These are phyloP conservation scores for Catharus ustulatus DNA, from an alignment of 2,797 vertebrate genomes.

Conservation along the genomic window DNA sequence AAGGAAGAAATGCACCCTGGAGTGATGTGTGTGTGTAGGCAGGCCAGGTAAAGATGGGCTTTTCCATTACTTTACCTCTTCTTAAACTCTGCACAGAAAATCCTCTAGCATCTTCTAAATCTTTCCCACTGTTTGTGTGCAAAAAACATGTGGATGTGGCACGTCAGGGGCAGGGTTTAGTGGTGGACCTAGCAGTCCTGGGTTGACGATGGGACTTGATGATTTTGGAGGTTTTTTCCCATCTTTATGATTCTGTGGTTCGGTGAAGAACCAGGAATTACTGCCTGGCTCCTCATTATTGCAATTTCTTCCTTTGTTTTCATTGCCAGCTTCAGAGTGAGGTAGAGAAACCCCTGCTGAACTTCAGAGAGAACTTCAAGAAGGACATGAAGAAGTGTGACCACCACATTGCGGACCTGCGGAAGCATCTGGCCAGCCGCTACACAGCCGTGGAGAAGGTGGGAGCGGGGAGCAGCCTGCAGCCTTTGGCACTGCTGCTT, in stretches of 20 bases:
- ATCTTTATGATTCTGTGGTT: background rate
- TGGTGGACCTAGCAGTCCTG: background rate
- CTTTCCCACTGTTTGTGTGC: background rate
- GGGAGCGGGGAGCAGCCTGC: background rate
- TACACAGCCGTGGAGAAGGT: conserved; percentile 92
- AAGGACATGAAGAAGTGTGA: conserved; percentile 98
- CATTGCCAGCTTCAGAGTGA: conserved; percentile 90
- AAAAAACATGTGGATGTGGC: background rate
- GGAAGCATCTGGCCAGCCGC: conserved; percentile 93
- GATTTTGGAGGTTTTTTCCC: background rate
- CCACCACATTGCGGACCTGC: conserved; percentile 91
- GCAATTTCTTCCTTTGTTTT: background rate
- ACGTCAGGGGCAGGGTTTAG: background rate
- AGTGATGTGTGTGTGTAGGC: background rate
- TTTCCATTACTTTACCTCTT: background rate
- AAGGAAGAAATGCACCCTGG: background rate
- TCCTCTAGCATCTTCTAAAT: background rate
- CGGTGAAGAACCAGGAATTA: background rate
- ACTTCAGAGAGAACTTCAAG: conserved; percentile 96
- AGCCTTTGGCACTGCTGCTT: background rate
- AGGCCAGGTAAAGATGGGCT: background rate
- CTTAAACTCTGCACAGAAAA: background rate
- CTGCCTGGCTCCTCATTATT: background rate
- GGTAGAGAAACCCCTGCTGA: conserved; percentile 94
- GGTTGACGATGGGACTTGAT: background rate